Evolutionary conservation across 1,140 invertebrate species (phyloP).

Genomic region (Sinonovacula constricta): DNA sequence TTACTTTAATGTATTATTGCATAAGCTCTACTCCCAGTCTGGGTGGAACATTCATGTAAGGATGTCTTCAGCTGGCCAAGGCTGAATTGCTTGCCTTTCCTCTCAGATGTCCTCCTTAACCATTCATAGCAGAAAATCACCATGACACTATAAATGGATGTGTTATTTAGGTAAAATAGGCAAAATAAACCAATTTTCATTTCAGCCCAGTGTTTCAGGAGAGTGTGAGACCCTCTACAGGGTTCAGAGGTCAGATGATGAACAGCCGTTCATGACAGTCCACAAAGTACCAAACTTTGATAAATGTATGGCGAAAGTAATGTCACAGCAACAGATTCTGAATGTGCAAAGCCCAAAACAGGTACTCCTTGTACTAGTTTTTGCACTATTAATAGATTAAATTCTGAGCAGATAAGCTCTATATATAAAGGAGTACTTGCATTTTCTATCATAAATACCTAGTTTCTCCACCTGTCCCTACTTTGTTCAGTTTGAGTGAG

Average conservation of each 20-base stretch:
- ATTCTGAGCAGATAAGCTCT: not conserved
- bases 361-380: not conserved
- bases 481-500: not conserved
- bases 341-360: not conserved
- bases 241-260: not conserved
- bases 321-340: conserved; percentile 17
- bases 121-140: no score
- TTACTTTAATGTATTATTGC: not conserved
- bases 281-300: conserved; percentile 67
- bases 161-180: not conserved
- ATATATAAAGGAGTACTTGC: not conserved
- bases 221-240: conserved; percentile 49
- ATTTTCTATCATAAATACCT: not conserved
- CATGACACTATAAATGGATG: not conserved
- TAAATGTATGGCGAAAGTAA: conserved; percentile 60
- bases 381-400: not conserved
- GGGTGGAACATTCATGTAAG: not conserved
- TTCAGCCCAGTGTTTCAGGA: conserved; percentile 45
- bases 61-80: not conserved
- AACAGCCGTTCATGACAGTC: conserved; percentile 49
- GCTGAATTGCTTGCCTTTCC: no score
- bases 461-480: not conserved
- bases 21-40: not conserved
- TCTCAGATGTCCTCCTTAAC: no score
- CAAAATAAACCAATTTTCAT: not conserved